These are phyloP conservation scores for Scaptomyza parva DNA, from an alignment of 2,888 invertebrate genomes.

Conservation along the genomic window DNA sequence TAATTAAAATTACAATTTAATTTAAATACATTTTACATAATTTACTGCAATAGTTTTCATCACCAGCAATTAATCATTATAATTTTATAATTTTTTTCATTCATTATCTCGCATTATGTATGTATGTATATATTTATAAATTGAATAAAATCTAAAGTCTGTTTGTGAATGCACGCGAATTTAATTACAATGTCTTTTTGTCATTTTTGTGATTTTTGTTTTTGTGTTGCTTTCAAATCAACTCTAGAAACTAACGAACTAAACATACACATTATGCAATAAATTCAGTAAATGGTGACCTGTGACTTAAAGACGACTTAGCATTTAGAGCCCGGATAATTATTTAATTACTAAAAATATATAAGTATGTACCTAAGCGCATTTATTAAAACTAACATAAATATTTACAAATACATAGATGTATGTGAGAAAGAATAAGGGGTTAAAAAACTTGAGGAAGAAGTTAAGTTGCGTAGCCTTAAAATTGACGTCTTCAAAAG, in stretches of 20 bases:
- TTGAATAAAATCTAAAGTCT: slow-evolving; percentile 54
- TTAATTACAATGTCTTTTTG: slow-evolving; percentile 44
- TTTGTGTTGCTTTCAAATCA: slow-evolving; percentile 14
- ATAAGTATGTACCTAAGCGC: slow-evolving; percentile 38
- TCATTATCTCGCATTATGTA: slow-evolving; percentile 18
- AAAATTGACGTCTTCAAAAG: slow-evolving; percentile 74
- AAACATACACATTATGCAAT: slow-evolving; percentile 75
- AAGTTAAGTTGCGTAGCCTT: slow-evolving; percentile 50
- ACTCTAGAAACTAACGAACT: slow-evolving; percentile 59
- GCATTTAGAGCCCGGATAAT: slow-evolving; percentile 57
- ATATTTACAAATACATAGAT: slow-evolving; percentile 67
- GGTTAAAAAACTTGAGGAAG: slow-evolving; percentile 17
- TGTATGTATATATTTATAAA: slow-evolving; percentile 10
- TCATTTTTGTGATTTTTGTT: too few relatives aligned
- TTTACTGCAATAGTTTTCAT: slow-evolving; percentile 61
- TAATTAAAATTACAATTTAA: slow-evolving; percentile 79
- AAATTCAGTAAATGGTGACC: slow-evolving; percentile 70
- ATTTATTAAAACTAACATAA: slow-evolving; percentile 61
- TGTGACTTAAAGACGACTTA: slow-evolving; percentile 65
- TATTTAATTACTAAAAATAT: slow-evolving; percentile 47
- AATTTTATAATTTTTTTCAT: slow-evolving; percentile 21
- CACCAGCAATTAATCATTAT: slow-evolving; percentile 33
- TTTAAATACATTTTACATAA: slow-evolving; percentile 76
- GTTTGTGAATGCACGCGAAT: slow-evolving; percentile 59
- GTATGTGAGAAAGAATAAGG: slow-evolving; percentile 18